Base-by-base conservation (phyloP, 2,797 vertebrate species). In the Monodelphis domestica region DNA sequence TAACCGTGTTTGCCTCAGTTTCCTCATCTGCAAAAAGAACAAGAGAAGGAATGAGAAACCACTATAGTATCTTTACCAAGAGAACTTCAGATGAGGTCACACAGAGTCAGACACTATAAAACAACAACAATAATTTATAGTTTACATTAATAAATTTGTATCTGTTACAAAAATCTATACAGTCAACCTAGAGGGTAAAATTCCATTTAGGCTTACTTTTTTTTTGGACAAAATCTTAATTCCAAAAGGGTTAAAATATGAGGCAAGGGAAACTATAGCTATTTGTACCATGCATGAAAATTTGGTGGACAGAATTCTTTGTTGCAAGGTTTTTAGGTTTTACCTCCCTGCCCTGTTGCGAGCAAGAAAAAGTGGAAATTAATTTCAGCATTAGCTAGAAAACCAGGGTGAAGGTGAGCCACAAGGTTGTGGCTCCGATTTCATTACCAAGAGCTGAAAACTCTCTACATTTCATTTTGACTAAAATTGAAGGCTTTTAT, bases 401-500 rank as follows among this genome's bases (percentile, higher is more conserved):
- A 29, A 53, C 1, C 0, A 26, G 1, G 9, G 10, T 55, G 5
- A 92, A 57, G 70, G 78, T 70, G 45, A 91, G 30, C 17, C 53
- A 33, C 12, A 87, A 55, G 33, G 52, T 52, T 54, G 56, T 53
- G 7, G 11, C 89, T 94, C 53, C 90, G 89, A 90, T 87, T 89
- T 93, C 92, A 89, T 59, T 94, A 52, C 38, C 89, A 53, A 93
- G 57, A 89, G 50, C 70, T 56, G 89, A 88, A 93, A 87, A 33
- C 28, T 90, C 57, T 93, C 93, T 94, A n/a, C 53, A 55, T 87
- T 93, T 93, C 94, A 89, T 87, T 96, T 78, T 90, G 52, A 96
- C 3, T 12, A 94, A 96, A 95, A 56, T 56, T 29, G 54, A 96
- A 90, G 57, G 91, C 45, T 95, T 97, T 93, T 95, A 96, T 96